Percentiles rank a stretch among this genome's conserved stretches.
Evolutionary conservation across 2,797 vertebrate species (phyloP).

Genomic region (Gila robusta): DNA sequence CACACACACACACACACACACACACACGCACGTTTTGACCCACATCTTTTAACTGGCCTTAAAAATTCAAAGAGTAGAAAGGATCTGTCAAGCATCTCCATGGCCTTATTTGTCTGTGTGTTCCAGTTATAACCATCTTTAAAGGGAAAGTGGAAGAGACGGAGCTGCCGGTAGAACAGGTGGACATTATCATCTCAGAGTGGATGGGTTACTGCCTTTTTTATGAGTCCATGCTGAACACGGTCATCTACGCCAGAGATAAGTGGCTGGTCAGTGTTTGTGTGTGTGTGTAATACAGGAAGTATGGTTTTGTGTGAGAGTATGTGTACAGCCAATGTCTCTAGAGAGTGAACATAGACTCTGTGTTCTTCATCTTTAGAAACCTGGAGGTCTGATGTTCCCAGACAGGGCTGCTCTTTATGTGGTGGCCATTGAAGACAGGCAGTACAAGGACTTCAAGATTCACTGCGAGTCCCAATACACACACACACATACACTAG

Average conservation of each 20-base stretch:
- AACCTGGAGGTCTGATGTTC: slow-evolving; percentile 98
- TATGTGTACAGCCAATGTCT: background rate
- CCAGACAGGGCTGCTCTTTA: slow-evolving; percentile 97
- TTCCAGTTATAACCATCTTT: slow-evolving; percentile 97
- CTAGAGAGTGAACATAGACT: slow-evolving; percentile 20
- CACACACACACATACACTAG: background rate
- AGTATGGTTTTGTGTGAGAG: slow-evolving; percentile 19
- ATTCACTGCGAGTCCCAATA: slow-evolving; percentile 91
- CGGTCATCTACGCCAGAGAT: slow-evolving; percentile 96
- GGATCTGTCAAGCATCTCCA: slow-evolving; percentile 18
- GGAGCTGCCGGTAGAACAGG: slow-evolving; percentile 93
- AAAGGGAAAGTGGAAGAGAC: slow-evolving; percentile 98
- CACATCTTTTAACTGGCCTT: slow-evolving; percentile 35
- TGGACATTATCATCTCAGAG: slow-evolving; percentile 97
- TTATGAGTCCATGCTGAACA: slow-evolving; percentile 99
- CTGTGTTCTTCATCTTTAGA: slow-evolving; percentile 82
- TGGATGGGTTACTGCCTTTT: slow-evolving; percentile 99
- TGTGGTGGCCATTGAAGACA: slow-evolving; percentile 96
- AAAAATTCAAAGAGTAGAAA: background rate
- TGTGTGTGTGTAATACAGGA: slow-evolving; percentile 30
- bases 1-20: background rate
- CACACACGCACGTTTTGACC: slow-evolving; percentile 15
- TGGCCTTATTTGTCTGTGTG: slow-evolving; percentile 64
- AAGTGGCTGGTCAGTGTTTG: slow-evolving; percentile 92
- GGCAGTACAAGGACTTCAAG: slow-evolving; percentile 99